Conservation (phyloP, 2,888 invertebrate genomes). For the Shargacucullia verbasci region DNA sequence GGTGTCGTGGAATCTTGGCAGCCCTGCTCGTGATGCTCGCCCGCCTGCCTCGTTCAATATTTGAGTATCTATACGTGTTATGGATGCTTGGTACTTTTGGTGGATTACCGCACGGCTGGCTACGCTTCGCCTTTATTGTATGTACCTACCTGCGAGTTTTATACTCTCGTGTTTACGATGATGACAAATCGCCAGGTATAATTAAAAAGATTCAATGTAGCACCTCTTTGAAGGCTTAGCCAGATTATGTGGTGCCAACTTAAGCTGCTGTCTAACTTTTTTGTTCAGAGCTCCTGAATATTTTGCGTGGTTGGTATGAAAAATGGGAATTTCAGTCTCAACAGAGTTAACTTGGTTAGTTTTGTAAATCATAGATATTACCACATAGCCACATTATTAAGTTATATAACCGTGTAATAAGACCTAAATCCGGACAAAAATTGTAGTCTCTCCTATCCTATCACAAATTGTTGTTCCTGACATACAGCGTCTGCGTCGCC, state of each 20-base stretch:
- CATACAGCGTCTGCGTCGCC: background rate
- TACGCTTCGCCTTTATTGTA: slow-evolving; percentile 57
- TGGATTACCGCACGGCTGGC: slow-evolving; percentile 70
- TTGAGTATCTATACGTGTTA: slow-evolving; percentile 71
- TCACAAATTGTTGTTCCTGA: too few species aligned
- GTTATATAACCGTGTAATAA: too few species aligned
- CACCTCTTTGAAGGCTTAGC: slow-evolving; percentile 40
- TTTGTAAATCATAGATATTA: too few species aligned
- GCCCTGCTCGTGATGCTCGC: slow-evolving; percentile 68
- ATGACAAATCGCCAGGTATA: slow-evolving; percentile 51
- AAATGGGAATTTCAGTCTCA: too few species aligned
- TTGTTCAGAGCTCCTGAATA: background rate
- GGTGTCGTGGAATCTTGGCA: slow-evolving; percentile 45
- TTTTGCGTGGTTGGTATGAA: too few species aligned
- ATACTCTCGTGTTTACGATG: slow-evolving; percentile 45
- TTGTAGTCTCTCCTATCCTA: background rate
- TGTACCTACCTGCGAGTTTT: slow-evolving; percentile 50
- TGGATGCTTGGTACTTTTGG: slow-evolving; percentile 75
- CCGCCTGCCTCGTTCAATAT: slow-evolving; percentile 74
- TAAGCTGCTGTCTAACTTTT: slow-evolving; percentile 13
- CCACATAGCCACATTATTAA: too few species aligned
- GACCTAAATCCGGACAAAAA: too few species aligned
- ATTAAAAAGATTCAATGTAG: slow-evolving; percentile 49
- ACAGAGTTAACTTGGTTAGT: too few species aligned
- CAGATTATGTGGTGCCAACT: slow-evolving; percentile 28